Evolutionary conservation across 2,888 invertebrate genomes (phyloP), one percentile per base, ranked within the genome.

Genomic region (Machimus rusticus): DNA sequence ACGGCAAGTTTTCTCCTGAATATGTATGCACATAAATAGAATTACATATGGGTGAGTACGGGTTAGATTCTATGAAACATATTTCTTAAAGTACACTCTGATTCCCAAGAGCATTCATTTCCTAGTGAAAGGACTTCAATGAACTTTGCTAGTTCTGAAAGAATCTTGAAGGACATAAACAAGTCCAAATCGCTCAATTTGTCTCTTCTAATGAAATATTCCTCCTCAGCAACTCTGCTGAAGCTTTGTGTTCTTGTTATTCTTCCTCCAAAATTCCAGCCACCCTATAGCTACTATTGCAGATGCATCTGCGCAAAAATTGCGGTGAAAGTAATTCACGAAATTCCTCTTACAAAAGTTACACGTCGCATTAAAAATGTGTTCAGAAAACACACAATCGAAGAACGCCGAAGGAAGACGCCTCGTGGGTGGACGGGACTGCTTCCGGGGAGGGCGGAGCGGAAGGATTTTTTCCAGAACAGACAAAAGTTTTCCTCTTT

Each of bases 261-360:
- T 23, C 46, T 23, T 78, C n/a, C 78, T 12, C 46, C 46, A 23
- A 78, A 16, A 19, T 12, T 23, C 9, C 14, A 16, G 6, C 12
- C 39, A 19, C 39, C n/a, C 57, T 9, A 0, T 8, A 4, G 23
- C 23, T 57, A 23, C 57, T 19, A 19, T 43, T 23, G 1, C 77
- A 77, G 43, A 43, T 81, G 55, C 81, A 81, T 81, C 81, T 81
- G 81, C 51, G 55, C 81, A 81, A 81, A 79, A 55, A 51, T 55
- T 66, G 66, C 39, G 66, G 82, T 57, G 82, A 66, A 84, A 84
- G 66, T 84, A 84, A 66, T 66, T 84, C 82, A 31, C 66, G 37
- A 84, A 66, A 57, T 66, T 57, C 23, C 37, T 37, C 39, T 37
- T 37, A 39, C 9, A 39, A 34, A 55, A 55, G 55, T 66, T 19